These are phyloP conservation scores for Heliconius eleuchia DNA, from an alignment of 1,140 invertebrate species.

Conservation along the genomic window DNA sequence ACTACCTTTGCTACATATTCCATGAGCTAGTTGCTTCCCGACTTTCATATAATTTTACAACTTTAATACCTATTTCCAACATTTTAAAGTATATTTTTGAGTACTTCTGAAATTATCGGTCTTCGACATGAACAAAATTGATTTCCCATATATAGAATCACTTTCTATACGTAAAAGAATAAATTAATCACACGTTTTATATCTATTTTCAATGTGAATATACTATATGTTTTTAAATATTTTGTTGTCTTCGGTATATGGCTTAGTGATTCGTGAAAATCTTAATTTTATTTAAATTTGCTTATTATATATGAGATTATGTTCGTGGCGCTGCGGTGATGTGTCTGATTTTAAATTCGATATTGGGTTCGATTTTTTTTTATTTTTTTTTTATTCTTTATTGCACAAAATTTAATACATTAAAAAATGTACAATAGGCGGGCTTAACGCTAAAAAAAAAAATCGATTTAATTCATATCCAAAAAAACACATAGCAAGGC, in stretches of 20 bases:
- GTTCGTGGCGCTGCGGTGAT: no score
- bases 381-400: no score
- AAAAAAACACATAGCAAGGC: no score
- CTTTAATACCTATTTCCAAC: neutral
- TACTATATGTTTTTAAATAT: neutral
- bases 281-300: no score
- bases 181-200: constrained; percentile 23
- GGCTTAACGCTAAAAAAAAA: no score
- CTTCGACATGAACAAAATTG: constrained; percentile 40
- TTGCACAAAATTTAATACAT: no score
- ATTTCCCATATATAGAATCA: constrained; percentile 61
- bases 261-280: neutral
- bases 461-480: no score
- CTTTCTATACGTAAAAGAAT: constrained; percentile 35
- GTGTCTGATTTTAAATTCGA: no score
- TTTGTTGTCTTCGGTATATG: neutral
- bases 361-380: no score
- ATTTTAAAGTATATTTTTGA: neutral
- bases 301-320: no score
- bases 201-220: constrained; percentile 12
- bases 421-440: no score
- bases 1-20: neutral
- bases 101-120: no score
- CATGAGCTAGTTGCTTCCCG: neutral
- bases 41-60: neutral